Base-by-base conservation (phyloP, 2,113 vertebrate species). In the Tiliqua scincoides region DNA sequence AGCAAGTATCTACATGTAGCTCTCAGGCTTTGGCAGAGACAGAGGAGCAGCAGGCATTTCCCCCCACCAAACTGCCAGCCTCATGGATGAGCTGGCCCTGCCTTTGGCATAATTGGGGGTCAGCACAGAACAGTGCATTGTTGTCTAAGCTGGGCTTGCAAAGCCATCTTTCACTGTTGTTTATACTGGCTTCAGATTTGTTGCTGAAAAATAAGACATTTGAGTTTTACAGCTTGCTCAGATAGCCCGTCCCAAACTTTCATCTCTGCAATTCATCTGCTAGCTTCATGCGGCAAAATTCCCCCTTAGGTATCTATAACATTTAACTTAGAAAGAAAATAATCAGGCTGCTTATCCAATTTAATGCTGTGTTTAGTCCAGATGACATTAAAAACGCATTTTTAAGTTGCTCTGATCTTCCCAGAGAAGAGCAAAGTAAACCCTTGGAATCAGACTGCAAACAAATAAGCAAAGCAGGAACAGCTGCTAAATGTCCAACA, bases 401-500 rank as follows among this genome's bases (percentile, higher is more conserved):
- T 93, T 92, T 90, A 91, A 93, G 95, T 85, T 89, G 79, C 91
- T 88, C 88, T 88, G 6, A 92, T 95, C 83, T 94, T 95, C 93
- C 89, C 91, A 86, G 88, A 86, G 93, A 95, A 97, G 93, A 92
- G 92, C 70, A 89, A 92, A 96, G 93, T 37, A 93, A 87, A 74
- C 75, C 85, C 94, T 90, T 90, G 86, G 89, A 93, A 91, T 85
- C 87, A 91, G 93, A 93, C 87, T 85, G 82, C 10, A 95, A 93
- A 91, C 88, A 93, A 67, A 93, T 94, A 95, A 84, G 94, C 94
- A 95, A 95, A 95, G n/a, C 88, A 96, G 88, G 85, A 95, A 92
- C 95, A 96, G 93, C 93, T 97, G 96, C 87, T 95, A 92, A 96
- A 95, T 93, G 86, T 93, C 94, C 94, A 93, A 85, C 54, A 83